phyloP scores from a whole-genome alignment of 2,113 vertebrate genomes.

The Strigops habroptila region DNA sequence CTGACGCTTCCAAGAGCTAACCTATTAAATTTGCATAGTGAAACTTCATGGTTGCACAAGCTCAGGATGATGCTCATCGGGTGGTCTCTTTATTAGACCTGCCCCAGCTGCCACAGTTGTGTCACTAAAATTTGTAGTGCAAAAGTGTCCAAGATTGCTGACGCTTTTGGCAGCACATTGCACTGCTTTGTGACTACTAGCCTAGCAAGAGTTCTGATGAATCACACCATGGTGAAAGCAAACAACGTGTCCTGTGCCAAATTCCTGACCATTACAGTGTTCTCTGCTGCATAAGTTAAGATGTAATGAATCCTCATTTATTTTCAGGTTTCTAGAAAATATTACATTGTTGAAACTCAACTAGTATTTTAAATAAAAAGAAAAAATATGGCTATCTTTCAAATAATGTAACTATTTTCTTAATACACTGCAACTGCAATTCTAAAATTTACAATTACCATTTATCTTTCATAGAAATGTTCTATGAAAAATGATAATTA shows the following conservation, averaged over 20 bases:
- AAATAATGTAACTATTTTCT: not conserved
- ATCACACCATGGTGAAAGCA: conserved; percentile 12
- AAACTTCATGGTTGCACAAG: not conserved
- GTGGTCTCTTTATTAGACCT: not conserved
- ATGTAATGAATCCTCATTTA: not conserved
- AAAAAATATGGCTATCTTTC: not conserved
- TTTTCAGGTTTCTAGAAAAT: not conserved
- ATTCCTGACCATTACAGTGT: not conserved
- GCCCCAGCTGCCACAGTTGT: not conserved
- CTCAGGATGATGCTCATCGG: not conserved
- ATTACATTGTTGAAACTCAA: not conserved
- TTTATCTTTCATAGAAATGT: not conserved
- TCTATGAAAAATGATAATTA: not conserved
- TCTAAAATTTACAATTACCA: not conserved
- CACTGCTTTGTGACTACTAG: not conserved
- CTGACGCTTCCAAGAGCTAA: not conserved
- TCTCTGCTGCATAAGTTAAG: not conserved
- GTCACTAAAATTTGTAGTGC: not conserved
- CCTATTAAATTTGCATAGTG: not conserved
- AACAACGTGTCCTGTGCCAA: not conserved
- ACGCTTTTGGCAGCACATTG: not conserved
- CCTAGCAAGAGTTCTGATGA: not conserved
- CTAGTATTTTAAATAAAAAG: not conserved
- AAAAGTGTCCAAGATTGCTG: not conserved
- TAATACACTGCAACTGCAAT: not conserved